Evolutionary conservation across 2,797 vertebrate genomes (phyloP).

Genomic region (Ispidina lecontei): DNA sequence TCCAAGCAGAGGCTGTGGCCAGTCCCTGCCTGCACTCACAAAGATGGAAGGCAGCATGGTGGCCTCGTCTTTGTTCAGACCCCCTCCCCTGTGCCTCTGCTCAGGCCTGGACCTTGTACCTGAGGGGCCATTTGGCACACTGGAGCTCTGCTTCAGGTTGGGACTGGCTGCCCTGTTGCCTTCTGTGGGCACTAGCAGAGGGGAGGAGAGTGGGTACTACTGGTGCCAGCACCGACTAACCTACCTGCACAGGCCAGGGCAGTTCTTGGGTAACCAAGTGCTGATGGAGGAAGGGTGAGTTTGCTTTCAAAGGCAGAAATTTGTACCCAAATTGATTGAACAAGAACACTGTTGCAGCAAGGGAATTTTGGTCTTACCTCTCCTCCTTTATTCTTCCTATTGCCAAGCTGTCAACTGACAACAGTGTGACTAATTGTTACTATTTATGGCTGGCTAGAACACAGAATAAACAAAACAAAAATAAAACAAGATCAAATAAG

Average conservation of each 20-base stretch:
- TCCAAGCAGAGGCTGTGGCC: background rate
- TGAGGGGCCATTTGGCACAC: background rate
- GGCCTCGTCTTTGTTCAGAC: background rate
- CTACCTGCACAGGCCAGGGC: background rate
- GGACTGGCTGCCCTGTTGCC: background rate
- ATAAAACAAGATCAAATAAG: background rate
- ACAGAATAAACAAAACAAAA: background rate
- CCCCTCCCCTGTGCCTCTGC: background rate
- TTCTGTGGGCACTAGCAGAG: background rate
- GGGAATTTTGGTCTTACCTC: background rate
- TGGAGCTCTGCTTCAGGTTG: background rate
- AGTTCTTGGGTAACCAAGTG: accelerated
- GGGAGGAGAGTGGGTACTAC: accelerated
- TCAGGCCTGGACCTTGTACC: background rate
- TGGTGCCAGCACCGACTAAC: accelerated
- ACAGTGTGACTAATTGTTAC: background rate
- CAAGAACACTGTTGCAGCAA: background rate
- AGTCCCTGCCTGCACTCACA: background rate
- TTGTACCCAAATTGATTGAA: background rate
- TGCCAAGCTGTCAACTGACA: background rate
- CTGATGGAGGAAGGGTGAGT: background rate
- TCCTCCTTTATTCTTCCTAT: background rate
- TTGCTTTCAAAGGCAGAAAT: background rate
- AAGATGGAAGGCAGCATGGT: background rate
- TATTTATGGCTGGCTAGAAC: background rate